Conservation (phyloP, 2,888 invertebrate species). For the Platycheirus albimanus region DNA sequence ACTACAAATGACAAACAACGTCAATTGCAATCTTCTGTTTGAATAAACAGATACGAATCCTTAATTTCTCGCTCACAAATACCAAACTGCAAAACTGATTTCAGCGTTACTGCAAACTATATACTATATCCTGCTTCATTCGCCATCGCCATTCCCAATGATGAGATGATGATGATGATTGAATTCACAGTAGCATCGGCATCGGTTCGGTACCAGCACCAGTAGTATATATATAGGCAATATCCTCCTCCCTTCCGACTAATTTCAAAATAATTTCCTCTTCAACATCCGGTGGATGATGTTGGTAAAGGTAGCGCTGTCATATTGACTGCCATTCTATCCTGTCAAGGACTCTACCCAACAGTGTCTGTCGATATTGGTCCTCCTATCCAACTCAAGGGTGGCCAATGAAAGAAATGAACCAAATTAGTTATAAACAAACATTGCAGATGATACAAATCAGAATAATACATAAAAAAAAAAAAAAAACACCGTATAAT, state of each 20-base stretch:
- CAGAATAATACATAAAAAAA: too few species aligned
- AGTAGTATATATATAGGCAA: constrained; percentile 50
- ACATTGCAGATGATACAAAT: constrained; percentile 25
- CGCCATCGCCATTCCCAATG: constrained; percentile 1
- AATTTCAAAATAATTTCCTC: constrained; percentile 73
- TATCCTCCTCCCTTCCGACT: constrained; percentile 63
- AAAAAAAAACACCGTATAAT: constrained; percentile 46
- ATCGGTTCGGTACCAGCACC: neutral
- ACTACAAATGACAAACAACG: constrained; percentile 66
- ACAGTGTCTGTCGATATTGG: constrained; percentile 22
- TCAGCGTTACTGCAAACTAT: constrained; percentile 26
- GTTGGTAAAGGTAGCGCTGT: constrained; percentile 20
- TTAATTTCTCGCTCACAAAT: constrained; percentile 10
- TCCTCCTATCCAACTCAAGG: too few species aligned
- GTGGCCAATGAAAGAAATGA: neutral
- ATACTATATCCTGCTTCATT: too few species aligned
- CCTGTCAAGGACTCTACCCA: neutral
- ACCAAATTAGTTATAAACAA: constrained; percentile 48
- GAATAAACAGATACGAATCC: constrained; percentile 43
- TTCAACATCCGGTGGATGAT: constrained; percentile 44
- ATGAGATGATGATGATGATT: constrained; percentile 48
- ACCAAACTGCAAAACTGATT: constrained; percentile 36
- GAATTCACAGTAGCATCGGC: constrained; percentile 39
- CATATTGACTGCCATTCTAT: constrained; percentile 4
- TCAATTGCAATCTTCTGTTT: constrained; percentile 56